phyloP scores from a whole-genome alignment of 2,888 invertebrate genomes.

The Sisyra nigra region DNA sequence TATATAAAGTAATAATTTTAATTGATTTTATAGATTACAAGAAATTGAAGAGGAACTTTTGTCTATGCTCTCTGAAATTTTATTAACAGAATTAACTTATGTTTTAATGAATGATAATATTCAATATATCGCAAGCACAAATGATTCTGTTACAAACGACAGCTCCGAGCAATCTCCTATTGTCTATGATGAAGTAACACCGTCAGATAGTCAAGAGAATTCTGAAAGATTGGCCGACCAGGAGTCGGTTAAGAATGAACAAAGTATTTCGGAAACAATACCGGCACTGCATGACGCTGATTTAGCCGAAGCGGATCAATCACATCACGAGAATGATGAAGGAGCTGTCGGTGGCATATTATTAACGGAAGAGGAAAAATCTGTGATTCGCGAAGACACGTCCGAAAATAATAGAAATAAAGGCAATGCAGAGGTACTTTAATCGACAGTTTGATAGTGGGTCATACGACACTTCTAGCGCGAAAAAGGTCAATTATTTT shows the following conservation, averaged over 20 bases:
- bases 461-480: no score
- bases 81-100: conserved; percentile 10
- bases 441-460: no score
- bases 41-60: conserved; percentile 14
- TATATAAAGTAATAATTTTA: neutral
- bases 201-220: neutral
- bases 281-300: conserved; percentile 47
- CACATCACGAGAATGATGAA: conserved; percentile 29
- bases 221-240: conserved; percentile 4
- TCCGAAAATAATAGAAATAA: neutral
- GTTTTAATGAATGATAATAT: conserved; percentile 18
- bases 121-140: neutral
- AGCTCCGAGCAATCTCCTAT: conserved; percentile 6
- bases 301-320: conserved; percentile 68
- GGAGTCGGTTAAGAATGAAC: conserved; percentile 6
- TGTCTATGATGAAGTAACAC: neutral
- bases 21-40: conserved; percentile 13
- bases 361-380: conserved; percentile 12
- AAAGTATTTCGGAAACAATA: conserved; percentile 2
- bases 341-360: conserved; percentile 26
- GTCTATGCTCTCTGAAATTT: conserved; percentile 13
- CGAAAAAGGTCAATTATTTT: no score
- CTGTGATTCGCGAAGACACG: conserved; percentile 1
- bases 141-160: conserved; percentile 1
- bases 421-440: conserved; percentile 1